These are phyloP conservation scores for Sphaerophoria rueppellii DNA, from an alignment of 2,888 invertebrate genomes.

Conservation along the genomic window DNA sequence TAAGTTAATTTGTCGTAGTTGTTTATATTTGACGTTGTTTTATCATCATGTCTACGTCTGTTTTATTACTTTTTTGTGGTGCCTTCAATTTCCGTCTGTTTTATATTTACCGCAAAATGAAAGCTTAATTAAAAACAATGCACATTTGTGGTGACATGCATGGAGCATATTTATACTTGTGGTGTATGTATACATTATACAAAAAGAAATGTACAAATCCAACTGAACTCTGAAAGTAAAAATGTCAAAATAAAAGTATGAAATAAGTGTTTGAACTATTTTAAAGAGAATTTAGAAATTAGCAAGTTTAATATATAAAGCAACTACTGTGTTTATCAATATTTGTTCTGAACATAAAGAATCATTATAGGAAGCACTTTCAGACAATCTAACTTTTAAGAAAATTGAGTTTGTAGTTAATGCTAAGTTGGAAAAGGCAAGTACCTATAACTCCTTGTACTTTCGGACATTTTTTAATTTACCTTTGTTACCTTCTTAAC, in stretches of 20 bases:
- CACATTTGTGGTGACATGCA: conserved; percentile 69
- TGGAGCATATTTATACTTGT: conserved; percentile 6
- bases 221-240: not conserved
- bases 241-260: not conserved
- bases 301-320: too few species aligned
- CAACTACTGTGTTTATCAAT: too few species aligned
- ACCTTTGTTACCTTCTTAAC: too few species aligned
- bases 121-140: conserved; percentile 74
- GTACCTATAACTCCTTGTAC: too few species aligned
- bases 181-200: not conserved
- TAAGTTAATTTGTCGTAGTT: conserved; percentile 69
- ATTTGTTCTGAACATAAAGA: too few species aligned
- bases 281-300: too few species aligned
- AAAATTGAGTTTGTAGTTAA: too few species aligned
- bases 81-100: conserved; percentile 72
- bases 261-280: too few species aligned
- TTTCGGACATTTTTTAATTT: too few species aligned
- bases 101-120: conserved; percentile 72
- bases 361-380: too few species aligned
- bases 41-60: conserved; percentile 49
- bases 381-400: too few species aligned
- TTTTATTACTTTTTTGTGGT: conserved; percentile 68
- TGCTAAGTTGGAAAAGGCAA: too few species aligned
- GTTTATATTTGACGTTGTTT: conserved; percentile 50
- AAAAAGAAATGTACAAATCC: not conserved